These are phyloP conservation scores for Simalia tracyae DNA, from an alignment of 2,797 vertebrate genomes.

Conservation along the genomic window DNA sequence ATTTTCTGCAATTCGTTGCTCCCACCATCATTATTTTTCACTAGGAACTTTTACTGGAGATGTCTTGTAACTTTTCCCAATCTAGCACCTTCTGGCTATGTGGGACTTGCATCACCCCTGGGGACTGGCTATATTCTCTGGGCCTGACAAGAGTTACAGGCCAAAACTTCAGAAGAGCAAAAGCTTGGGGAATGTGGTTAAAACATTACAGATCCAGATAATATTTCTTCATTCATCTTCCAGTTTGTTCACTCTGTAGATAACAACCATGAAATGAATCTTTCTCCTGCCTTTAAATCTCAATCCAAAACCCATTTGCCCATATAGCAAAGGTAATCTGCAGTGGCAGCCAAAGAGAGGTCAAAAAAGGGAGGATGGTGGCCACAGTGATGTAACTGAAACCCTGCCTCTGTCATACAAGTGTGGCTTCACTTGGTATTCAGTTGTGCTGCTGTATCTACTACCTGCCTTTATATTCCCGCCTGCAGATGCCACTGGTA, in stretches of 20 bases:
- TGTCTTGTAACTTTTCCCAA: neutral
- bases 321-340: neutral
- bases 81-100: neutral
- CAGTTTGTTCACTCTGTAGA: neutral
- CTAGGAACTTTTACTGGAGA: neutral
- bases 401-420: neutral
- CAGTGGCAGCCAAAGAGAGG: neutral
- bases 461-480: too few species aligned
- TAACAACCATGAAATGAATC: neutral
- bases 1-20: neutral
- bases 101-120: neutral
- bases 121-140: neutral
- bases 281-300: neutral
- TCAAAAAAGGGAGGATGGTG: neutral
- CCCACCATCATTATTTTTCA: neutral
- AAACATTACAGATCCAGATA: neutral
- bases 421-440: neutral
- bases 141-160: neutral
- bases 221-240: neutral
- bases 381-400: neutral
- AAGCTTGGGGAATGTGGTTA: neutral
- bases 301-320: neutral
- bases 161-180: neutral
- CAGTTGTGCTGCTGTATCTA: too few species aligned
- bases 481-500: too few species aligned